Conservation (phyloP, 2,113 vertebrate genomes). For the Mohoua ochrocephala region DNA sequence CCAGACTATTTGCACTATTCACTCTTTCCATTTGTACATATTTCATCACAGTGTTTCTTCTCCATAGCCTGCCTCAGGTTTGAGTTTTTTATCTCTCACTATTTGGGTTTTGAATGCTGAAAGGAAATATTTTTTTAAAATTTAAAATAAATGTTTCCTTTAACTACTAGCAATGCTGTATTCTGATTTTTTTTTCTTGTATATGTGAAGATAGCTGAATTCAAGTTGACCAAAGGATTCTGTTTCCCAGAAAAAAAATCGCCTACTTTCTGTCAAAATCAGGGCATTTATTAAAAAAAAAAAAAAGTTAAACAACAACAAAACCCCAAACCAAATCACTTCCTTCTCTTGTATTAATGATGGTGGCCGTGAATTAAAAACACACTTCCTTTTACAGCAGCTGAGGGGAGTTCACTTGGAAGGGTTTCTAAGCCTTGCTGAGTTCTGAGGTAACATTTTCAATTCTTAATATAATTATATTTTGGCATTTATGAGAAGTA, state of each 20-base stretch:
- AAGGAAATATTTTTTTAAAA: not conserved
- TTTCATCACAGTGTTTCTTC: not conserved
- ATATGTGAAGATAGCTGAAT: not conserved
- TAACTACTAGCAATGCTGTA: not conserved
- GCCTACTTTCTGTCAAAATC: not conserved
- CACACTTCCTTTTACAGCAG: not conserved
- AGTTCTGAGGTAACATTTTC: not conserved
- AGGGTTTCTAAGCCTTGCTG: not conserved
- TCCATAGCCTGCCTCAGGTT: not conserved
- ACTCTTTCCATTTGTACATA: fast-evolving
- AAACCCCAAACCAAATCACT: not conserved
- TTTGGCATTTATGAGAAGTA: not conserved
- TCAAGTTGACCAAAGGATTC: not conserved
- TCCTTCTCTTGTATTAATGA: not conserved
- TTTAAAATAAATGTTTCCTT: not conserved
- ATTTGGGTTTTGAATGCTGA: not conserved
- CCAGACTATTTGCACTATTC: not conserved
- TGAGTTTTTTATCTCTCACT: not conserved
- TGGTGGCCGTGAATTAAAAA: not conserved
- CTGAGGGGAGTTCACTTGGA: not conserved
- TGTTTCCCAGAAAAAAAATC: not conserved
- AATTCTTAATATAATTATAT: not conserved
- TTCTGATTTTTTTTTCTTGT: not conserved
- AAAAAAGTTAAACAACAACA: not conserved
- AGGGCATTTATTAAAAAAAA: not conserved